A percentile compares a stretch with the other conserved stretches of the same genome.
These are phyloP conservation scores for Trichonephila clavipes DNA, from an alignment of 1,140 invertebrate species.

Conservation along the genomic window DNA sequence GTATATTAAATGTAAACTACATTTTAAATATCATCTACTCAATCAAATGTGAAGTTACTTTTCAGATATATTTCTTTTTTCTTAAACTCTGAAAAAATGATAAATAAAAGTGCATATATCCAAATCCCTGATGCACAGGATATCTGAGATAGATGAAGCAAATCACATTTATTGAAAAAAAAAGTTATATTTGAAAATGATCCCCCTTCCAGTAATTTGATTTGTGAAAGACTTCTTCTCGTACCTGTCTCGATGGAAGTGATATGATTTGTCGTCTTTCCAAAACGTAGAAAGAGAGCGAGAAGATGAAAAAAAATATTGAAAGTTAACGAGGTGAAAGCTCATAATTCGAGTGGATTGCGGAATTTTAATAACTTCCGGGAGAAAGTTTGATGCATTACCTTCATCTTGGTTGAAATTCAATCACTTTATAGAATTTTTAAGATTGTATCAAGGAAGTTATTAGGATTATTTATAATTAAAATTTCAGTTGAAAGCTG, in stretches of 20 bases:
- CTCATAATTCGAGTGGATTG: neutral
- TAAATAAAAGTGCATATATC: neutral
- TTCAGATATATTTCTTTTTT: neutral
- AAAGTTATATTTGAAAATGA: constrained; percentile 10
- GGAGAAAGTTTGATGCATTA: neutral
- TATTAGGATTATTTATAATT: neutral
- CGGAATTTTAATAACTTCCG: constrained; percentile 9
- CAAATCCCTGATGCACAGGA: neutral
- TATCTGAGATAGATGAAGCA: constrained; percentile 16
- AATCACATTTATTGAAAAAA: constrained; percentile 4
- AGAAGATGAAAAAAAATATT: neutral
- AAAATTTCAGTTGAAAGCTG: too few relatives aligned
- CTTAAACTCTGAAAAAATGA: neutral
- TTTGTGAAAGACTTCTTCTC: too few relatives aligned
- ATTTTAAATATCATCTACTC: neutral
- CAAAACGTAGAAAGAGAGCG: neutral
- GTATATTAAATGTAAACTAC: neutral
- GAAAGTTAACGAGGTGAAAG: constrained; percentile 9
- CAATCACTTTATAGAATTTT: neutral
- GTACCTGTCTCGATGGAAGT: neutral
- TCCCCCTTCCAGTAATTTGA: constrained; percentile 1
- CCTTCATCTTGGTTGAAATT: neutral
- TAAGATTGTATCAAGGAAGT: neutral
- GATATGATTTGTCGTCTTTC: constrained; percentile 4
- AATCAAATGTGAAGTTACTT: neutral